phyloP scores from a whole-genome alignment of 2,797 vertebrate genomes.

The Gymnoscopelus microlampas region DNA sequence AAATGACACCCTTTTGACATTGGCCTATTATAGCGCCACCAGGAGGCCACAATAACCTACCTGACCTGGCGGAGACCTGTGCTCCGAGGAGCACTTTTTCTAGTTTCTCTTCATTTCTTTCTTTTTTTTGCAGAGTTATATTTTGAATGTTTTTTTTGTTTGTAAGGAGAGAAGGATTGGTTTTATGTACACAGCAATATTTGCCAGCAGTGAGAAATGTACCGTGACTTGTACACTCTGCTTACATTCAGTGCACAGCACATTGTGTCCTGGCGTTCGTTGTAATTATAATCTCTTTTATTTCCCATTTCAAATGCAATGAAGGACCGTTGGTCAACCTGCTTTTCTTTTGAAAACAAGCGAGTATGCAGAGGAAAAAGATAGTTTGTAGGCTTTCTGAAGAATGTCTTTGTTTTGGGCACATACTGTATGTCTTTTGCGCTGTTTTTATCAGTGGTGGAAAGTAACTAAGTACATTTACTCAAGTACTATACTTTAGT shows the following conservation, averaged over 20 bases:
- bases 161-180: background rate
- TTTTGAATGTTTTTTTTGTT: background rate
- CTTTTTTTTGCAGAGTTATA: background rate
- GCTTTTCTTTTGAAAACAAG: background rate
- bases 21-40: no score
- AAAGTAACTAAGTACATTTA: no score
- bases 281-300: background rate
- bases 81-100: no score
- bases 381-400: background rate
- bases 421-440: background rate
- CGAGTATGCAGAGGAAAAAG: background rate
- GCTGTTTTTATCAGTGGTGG: no score
- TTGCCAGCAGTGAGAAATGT: no score
- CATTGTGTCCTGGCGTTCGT: background rate
- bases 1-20: no score
- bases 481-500: no score
- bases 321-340: background rate
- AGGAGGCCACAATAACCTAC: no score
- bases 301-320: background rate
- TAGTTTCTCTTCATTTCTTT: no score
- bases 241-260: background rate
- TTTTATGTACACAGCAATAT: conserved; percentile 8
- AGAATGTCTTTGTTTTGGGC: conserved; percentile 10
- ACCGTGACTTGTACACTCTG: background rate
- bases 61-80: no score